These are phyloP conservation scores for Rhadinocentrus ornatus DNA, from an alignment of 2,797 vertebrate genomes.

Conservation along the genomic window DNA sequence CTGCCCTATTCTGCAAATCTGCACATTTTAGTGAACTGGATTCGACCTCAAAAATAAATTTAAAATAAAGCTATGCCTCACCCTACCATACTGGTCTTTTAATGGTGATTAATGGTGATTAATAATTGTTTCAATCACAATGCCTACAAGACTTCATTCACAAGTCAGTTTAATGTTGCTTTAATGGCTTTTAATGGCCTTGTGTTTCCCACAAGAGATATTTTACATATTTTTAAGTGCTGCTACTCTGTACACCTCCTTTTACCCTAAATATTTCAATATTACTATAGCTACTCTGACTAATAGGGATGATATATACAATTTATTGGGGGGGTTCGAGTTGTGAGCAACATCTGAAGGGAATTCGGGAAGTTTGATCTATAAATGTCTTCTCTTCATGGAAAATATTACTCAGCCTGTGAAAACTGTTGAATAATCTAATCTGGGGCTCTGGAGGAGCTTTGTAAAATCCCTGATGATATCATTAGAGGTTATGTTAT, in stretches of 20 bases:
- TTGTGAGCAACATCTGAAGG: neutral
- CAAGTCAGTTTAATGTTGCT: conserved; percentile 26
- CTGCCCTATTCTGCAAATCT: conserved; percentile 25
- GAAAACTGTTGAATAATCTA: neutral
- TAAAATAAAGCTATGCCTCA: conserved; percentile 3
- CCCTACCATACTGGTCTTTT: conserved; percentile 2
- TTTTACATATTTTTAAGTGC: neutral
- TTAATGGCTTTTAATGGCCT: conserved; percentile 21
- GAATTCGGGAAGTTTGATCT: neutral
- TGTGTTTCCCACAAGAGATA: neutral
- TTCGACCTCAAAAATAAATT: conserved; percentile 2
- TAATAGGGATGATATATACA: neutral
- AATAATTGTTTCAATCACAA: conserved; percentile 8
- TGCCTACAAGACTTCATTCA: conserved; percentile 27
- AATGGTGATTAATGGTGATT: conserved; percentile 41
- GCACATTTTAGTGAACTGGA: conserved; percentile 13
- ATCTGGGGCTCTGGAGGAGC: conserved; percentile 14
- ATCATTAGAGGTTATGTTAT: conserved; percentile 13
- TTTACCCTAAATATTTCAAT: neutral
- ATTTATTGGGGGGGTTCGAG: no score
- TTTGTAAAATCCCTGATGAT: conserved; percentile 15
- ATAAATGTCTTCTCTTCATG: neutral
- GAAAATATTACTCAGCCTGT: neutral
- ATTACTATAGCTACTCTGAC: neutral
- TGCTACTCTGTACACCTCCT: no score